These are phyloP conservation scores for Etheostoma spectabile DNA, from an alignment of 2,113 vertebrate species.

Conservation along the genomic window DNA sequence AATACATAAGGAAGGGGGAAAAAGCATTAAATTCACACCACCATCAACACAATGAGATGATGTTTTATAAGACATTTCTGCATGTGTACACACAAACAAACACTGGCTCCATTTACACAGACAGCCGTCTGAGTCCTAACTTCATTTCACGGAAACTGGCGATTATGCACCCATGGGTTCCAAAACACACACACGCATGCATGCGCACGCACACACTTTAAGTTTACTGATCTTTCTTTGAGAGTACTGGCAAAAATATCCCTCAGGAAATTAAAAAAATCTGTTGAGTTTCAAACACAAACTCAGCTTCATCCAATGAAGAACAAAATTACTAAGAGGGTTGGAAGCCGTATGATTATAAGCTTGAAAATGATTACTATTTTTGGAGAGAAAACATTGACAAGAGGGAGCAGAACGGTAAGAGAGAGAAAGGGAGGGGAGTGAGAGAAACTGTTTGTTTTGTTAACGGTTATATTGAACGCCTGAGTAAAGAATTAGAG, in stretches of 20 bases:
- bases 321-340: neutral
- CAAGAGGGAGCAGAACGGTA: neutral
- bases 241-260: constrained; percentile 11
- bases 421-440: neutral
- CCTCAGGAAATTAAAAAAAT: constrained; percentile 41
- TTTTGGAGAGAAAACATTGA: constrained; percentile 42
- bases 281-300: constrained; percentile 16
- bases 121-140: constrained; percentile 16
- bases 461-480: neutral
- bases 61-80: constrained; percentile 15
- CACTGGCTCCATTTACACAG: constrained; percentile 16
- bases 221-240: neutral
- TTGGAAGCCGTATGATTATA: neutral
- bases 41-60: neutral
- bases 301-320: constrained; percentile 19
- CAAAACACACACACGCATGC: neutral
- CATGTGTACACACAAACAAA: constrained; percentile 17
- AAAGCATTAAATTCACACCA: neutral
- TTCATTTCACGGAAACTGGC: constrained; percentile 9
- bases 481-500: neutral
- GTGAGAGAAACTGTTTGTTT: constrained; percentile 8
- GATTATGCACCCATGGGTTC: neutral
- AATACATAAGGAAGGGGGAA: neutral
- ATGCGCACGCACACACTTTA: neutral
- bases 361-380: neutral